Percentiles rank a stretch among this genome's conserved stretches.
Evolutionary conservation across 2,797 vertebrate genomes (phyloP).

Genomic region (Spinus olivaceus): DNA sequence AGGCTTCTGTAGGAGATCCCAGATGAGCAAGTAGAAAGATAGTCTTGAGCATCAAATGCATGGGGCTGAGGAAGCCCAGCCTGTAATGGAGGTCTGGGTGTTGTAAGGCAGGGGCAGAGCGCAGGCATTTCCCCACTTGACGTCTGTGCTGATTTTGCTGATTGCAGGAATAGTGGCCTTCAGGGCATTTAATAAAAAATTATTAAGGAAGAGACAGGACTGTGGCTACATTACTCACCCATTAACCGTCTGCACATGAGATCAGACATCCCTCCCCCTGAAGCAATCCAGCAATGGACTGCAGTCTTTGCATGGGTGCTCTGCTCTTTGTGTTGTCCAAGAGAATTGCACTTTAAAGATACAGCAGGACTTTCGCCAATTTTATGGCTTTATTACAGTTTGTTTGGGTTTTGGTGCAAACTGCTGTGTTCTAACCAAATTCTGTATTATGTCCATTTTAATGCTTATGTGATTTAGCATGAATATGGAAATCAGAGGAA

Average conservation of each 20-base stretch:
- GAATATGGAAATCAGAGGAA: not conserved
- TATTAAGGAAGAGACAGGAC: slow-evolving; percentile 11
- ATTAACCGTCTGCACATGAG: not conserved
- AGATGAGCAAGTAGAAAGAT: not conserved
- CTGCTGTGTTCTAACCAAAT: not conserved
- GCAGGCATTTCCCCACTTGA: not conserved
- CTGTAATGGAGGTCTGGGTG: fast-evolving
- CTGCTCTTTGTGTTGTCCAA: not conserved
- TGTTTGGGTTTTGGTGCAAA: not conserved
- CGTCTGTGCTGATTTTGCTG: not conserved
- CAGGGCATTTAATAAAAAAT: slow-evolving; percentile 31
- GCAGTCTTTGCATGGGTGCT: not conserved
- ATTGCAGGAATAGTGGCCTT: not conserved
- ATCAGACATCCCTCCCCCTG: not conserved
- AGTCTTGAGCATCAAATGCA: not conserved
- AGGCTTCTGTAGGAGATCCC: not conserved
- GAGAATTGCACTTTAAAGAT: not conserved
- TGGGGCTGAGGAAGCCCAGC: not conserved
- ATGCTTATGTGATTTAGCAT: not conserved
- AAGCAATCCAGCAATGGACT: not conserved
- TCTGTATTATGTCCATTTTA: not conserved
- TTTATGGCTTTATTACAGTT: not conserved
- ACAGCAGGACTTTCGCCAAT: not conserved
- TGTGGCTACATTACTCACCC: not conserved
- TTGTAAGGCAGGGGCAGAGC: not conserved